Base-by-base conservation (phyloP, 2,888 invertebrate genomes). In the Euphydryas editha region DNA sequence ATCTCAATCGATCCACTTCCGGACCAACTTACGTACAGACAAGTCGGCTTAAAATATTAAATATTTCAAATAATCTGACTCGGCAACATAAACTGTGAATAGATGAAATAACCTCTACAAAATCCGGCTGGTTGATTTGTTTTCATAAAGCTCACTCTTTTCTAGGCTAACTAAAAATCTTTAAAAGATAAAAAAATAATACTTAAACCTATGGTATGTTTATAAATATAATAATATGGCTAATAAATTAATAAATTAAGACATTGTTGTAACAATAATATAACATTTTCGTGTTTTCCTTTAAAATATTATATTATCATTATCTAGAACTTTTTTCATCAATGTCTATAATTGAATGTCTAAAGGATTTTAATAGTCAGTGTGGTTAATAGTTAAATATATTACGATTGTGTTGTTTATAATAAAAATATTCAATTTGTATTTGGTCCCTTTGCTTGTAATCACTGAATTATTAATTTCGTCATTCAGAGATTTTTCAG, bases 371-470 rank as follows among this genome's bases (percentile, higher is more conserved):
- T 69, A 72, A 71, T 67, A 62, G 87, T 90, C 79, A 90, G 89
- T 90, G 78, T 83, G 82, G 88, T 91, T 91, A 89, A 86, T 81
- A 79, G 78, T 84, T 78, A 81, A 75, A 75, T 51, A 77, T 74
- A 73, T 75, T 81, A 80, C 81, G 76, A 81, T 79, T 80, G 75
- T 82, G 75, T 81, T 75, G 73, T 80, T 82, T 78, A 76, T 79
- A 78, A 74, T 77, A 79, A 81, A n/a, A n/a, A 81, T 80, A 73
- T 75, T 84, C 81, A 87, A 86, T 81, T 88, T 79, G 78, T 86
- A 88, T 87, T 92, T 92, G 92, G 92, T 92, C 92, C 92, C 92
- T 90, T 88, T 86, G 92, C 92, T 92, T 92, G 92, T 90, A 92
- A 90, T 88, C 79, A 77, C 82, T 87, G 85, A 87, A 86, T 85